These are phyloP conservation scores for Polyommatus iphigenia DNA, from an alignment of 2,888 invertebrate genomes.

Conservation along the genomic window DNA sequence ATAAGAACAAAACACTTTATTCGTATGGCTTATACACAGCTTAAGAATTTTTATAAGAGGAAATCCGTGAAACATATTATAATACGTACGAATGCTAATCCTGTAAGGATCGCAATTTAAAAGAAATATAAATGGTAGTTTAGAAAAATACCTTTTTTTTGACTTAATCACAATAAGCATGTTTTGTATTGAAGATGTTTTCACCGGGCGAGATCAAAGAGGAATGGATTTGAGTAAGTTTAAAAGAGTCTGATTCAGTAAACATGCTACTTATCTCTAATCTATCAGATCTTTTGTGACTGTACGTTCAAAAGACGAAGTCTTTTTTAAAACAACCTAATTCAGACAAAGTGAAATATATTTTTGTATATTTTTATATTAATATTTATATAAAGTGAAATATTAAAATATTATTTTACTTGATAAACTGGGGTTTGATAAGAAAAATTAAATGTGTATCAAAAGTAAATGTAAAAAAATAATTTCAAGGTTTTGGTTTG, in stretches of 20 bases:
- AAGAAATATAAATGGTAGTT: too few species aligned
- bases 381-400: too few species aligned
- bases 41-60: too few species aligned
- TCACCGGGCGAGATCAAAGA: neutral
- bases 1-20: too few species aligned
- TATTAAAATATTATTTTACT: neutral
- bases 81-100: too few species aligned
- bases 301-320: neutral
- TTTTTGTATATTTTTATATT: too few species aligned
- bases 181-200: neutral
- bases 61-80: too few species aligned
- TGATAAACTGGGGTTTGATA: neutral
- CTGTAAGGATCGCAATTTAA: too few species aligned
- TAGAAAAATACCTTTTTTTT: neutral
- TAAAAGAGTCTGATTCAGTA: neutral
- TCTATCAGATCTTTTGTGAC: neutral
- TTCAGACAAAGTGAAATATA: neutral
- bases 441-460: neutral
- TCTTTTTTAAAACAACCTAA: neutral
- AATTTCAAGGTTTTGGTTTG: too few species aligned
- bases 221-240: neutral
- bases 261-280: neutral
- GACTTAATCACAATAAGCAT: neutral
- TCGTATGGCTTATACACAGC: too few species aligned
- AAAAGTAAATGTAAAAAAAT: neutral